Percentiles rank a stretch among this genome's conserved stretches.
These are phyloP conservation scores for Aphis gossypii DNA, from an alignment of 1,140 invertebrate genomes.

Conservation along the genomic window DNA sequence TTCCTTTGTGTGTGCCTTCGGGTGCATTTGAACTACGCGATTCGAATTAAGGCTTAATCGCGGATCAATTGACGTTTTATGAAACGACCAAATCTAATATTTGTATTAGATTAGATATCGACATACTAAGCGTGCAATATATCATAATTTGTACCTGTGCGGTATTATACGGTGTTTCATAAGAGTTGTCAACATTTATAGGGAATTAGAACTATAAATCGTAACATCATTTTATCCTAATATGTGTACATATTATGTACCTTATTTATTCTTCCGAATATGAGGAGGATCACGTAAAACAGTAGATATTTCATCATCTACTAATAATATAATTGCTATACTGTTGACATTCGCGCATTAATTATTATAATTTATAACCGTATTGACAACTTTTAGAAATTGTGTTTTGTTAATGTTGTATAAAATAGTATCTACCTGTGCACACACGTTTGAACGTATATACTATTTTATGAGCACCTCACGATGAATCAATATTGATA, in stretches of 20 bases:
- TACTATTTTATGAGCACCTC: too few relatives aligned
- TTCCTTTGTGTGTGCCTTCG: background rate
- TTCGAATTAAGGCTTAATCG: slow-evolving; percentile 34
- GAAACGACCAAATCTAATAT: slow-evolving; percentile 30
- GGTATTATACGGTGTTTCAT: slow-evolving; percentile 21
- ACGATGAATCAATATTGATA: too few relatives aligned
- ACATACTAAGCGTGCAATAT: background rate
- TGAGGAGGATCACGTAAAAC: background rate
- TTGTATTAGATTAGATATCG: slow-evolving; percentile 52
- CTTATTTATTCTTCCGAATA: slow-evolving; percentile 12
- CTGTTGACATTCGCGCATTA: too few relatives aligned
- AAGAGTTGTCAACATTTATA: slow-evolving; percentile 28
- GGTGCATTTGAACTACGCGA: background rate
- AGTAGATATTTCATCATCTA: background rate
- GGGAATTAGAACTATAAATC: background rate
- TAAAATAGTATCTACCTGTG: too few relatives aligned
- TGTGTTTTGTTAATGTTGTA: too few relatives aligned
- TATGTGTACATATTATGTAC: background rate
- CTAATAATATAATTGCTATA: background rate
- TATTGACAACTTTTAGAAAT: background rate
- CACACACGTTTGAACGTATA: too few relatives aligned
- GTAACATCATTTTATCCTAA: background rate
- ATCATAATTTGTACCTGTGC: background rate
- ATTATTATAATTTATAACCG: slow-evolving; percentile 8
- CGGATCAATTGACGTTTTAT: slow-evolving; percentile 37